Base-by-base conservation (phyloP, 2,888 invertebrate genomes). In the Ectemnius lituratus region DNA sequence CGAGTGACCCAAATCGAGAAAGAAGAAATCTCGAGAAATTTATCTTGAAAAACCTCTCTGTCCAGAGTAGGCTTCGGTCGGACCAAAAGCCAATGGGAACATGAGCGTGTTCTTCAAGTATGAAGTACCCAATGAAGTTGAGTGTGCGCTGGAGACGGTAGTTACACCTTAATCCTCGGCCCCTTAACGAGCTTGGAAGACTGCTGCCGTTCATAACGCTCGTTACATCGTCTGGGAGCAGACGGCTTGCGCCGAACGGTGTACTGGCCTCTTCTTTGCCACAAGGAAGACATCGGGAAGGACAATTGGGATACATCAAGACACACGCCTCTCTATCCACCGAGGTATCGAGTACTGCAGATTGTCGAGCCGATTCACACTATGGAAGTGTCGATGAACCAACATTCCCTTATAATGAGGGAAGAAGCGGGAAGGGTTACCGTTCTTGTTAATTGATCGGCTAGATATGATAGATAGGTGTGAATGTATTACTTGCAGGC, bases 161-260 rank as follows among this genome's bases (percentile, higher is more conserved):
- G 79, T 80, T 82, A 81, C 79, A 68, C 75, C 81, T 79, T 85
- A 85, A 87, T 87, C 84, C 75, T 72, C 16, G 65, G 14, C 64
- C 71, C 78, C 84, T 16, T 88, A 87, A 87, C 88, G 87, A 88
- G 86, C 83, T 80, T 74, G 80, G 80, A 82, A 80, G 72, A 71
- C 70, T 72, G 76, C 71, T 79, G 77, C 74, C 77, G 79, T 82
- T 86, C 82, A 81, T 80, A 79, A 84, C 78, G 81, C 81, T 85
- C 83, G 78, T 86, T 80, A 75, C 62, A 66, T 46, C 61, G 52
- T 16, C 52, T 52, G 58, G 47, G 49, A 71, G 47, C 8, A 37
- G 37, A 18, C 47, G n/a, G 23, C 18, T 62, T 45, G 18, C 13
- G 49, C 61, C 59, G 23, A 52, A n/a, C n/a, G 46, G 37, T 37